A percentile compares a stretch with the other conserved stretches of the same genome.
Conservation (phyloP, 2,797 vertebrate genomes). For the Dendrocincla fuliginosa region DNA sequence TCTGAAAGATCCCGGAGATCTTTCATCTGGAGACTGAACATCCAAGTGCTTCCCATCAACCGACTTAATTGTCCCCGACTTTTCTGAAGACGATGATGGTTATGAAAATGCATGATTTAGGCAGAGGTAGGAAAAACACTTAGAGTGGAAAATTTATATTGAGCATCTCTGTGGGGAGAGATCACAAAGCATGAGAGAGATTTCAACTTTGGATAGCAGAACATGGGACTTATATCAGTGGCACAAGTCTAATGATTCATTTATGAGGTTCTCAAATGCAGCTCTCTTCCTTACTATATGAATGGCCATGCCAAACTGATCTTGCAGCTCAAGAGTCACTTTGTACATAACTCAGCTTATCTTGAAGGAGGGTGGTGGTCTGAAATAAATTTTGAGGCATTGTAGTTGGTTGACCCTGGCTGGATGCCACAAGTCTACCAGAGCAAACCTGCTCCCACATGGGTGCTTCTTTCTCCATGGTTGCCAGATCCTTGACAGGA, state of each 20-base stretch:
- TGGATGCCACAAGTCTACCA: too few relatives aligned
- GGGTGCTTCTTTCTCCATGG: too few relatives aligned
- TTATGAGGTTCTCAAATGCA: background rate
- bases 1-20: background rate
- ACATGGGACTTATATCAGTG: background rate
- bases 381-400: background rate
- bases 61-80: background rate
- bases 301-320: background rate
- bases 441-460: too few relatives aligned
- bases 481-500: too few relatives aligned
- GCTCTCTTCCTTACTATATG: background rate
- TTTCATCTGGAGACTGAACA: background rate
- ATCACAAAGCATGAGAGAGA: background rate
- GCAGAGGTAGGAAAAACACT: background rate
- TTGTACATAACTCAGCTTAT: background rate
- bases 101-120: background rate
- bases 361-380: background rate
- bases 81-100: background rate
- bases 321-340: background rate
- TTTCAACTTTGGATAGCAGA: background rate
- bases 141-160: background rate
- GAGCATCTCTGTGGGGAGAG: background rate
- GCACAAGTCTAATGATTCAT: background rate
- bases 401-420: too few relatives aligned
- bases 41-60: fast-evolving